Evolutionary conservation across 2,113 vertebrate genomes (phyloP).

Genomic region (Osmerus mordax): DNA sequence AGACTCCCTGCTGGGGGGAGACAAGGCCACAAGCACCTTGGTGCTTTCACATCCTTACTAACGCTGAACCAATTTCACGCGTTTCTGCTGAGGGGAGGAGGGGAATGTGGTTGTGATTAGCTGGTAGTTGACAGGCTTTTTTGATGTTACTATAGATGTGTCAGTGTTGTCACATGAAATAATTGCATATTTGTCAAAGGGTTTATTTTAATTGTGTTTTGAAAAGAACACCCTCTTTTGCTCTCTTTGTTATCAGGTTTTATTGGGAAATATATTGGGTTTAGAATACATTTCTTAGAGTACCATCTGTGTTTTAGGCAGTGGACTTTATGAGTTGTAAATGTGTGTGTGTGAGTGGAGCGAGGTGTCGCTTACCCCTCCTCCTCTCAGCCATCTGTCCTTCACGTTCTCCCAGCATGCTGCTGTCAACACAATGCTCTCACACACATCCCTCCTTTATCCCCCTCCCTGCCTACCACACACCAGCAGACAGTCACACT

Average conservation of each 20-base stretch:
- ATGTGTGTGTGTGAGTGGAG: constrained; percentile 13
- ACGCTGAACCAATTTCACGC: too few relatives aligned
- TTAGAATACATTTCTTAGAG: background rate
- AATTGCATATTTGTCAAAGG: too few relatives aligned
- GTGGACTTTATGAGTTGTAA: constrained; percentile 1
- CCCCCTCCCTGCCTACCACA: background rate
- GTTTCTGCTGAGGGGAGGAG: too few relatives aligned
- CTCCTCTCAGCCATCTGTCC: constrained; percentile 30
- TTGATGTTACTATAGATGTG: too few relatives aligned
- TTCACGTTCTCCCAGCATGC: constrained; percentile 26
- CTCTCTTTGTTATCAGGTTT: constrained; percentile 24
- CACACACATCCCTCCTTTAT: background rate
- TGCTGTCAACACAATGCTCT: background rate
- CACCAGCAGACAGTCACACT: background rate
- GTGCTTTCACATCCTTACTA: too few relatives aligned
- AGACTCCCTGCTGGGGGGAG: background rate
- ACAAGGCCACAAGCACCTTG: too few relatives aligned
- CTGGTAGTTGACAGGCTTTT: too few relatives aligned
- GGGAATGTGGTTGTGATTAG: too few relatives aligned
- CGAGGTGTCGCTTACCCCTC: constrained; percentile 15
- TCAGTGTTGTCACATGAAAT: too few relatives aligned
- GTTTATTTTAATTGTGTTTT: too few relatives aligned
- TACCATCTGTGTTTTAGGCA: background rate
- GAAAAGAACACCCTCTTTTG: constrained; percentile 9
- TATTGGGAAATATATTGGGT: constrained; percentile 10